Percentiles rank a stretch among this genome's conserved stretches.
Conservation (phyloP, 1,140 invertebrate genomes). For the Polypedilum vanderplanki region DNA sequence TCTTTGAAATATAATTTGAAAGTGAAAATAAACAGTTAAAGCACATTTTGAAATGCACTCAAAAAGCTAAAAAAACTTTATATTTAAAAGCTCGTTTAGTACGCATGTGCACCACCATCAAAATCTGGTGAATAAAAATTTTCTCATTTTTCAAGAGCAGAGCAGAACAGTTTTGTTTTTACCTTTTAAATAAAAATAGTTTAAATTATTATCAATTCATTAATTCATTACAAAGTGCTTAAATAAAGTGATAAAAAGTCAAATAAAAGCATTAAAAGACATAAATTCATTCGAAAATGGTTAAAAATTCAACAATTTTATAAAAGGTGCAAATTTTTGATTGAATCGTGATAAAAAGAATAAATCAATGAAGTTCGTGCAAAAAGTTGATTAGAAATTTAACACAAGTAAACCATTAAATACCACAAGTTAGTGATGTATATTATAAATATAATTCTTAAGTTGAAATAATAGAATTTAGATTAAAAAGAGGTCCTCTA, state of each 20-base stretch:
- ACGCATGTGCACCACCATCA: background rate
- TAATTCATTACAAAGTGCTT: background rate
- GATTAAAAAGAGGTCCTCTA: background rate
- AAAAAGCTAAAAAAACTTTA: background rate
- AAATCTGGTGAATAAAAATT: constrained; percentile 16
- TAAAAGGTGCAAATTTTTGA: constrained; percentile 18
- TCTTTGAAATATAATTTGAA: background rate
- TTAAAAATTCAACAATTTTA: constrained; percentile 2
- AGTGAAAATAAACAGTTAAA: background rate
- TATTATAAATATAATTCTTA: background rate
- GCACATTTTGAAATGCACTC: background rate
- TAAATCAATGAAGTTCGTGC: background rate
- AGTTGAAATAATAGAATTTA: background rate
- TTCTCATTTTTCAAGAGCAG: constrained; percentile 22
- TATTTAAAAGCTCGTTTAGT: background rate
- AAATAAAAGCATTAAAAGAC: background rate
- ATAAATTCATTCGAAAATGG: constrained; percentile 1
- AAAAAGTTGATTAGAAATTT: background rate
- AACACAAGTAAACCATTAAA: too few relatives aligned
- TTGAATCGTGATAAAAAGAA: constrained; percentile 6
- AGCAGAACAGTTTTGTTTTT: background rate
- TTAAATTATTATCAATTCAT: constrained; percentile 23
- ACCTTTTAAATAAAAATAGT: background rate
- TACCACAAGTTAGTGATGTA: background rate
- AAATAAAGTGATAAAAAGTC: background rate